Evolutionary conservation across 1,140 invertebrate species (phyloP).

Genomic region (Callitettix versicolor): DNA sequence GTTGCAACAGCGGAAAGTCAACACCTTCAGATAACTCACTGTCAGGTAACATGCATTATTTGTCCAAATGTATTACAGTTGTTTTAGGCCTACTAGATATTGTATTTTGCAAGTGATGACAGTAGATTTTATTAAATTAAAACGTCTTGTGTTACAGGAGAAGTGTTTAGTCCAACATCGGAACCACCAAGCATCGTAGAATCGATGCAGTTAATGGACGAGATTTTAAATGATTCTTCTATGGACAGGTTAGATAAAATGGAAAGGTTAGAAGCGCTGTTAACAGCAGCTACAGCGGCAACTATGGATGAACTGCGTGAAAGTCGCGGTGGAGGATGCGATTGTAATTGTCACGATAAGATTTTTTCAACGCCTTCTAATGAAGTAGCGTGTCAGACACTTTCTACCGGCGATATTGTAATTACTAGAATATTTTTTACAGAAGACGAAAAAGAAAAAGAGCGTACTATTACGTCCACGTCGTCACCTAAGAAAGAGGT

Average conservation of each 20-base stretch:
- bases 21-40: slow-evolving; percentile 50
- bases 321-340: background rate
- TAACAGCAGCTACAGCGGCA: slow-evolving; percentile 57
- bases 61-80: background rate
- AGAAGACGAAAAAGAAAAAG: slow-evolving; percentile 38
- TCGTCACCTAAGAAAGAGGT: too few species aligned
- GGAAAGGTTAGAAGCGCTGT: slow-evolving; percentile 71
- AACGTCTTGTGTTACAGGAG: slow-evolving; percentile 17
- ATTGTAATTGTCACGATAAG: slow-evolving; percentile 28
- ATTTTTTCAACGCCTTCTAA: slow-evolving; percentile 19
- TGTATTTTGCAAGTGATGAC: background rate
- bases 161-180: slow-evolving; percentile 30
- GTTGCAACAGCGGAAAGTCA: slow-evolving; percentile 41
- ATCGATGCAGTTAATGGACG: slow-evolving; percentile 81
- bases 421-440: slow-evolving; percentile 81
- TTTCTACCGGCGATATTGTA: slow-evolving; percentile 87
- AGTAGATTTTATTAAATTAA: too few species aligned
- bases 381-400: slow-evolving; percentile 57
- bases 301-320: slow-evolving; percentile 1
- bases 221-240: slow-evolving; percentile 67
- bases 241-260: slow-evolving; percentile 81
- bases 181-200: slow-evolving; percentile 82
- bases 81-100: background rate
- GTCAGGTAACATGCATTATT: slow-evolving; percentile 33
- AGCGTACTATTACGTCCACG: slow-evolving; percentile 12